A percentile compares a stretch with the other conserved stretches of the same genome.
Evolutionary conservation across 2,797 vertebrate genomes (phyloP).

Genomic region (Silurus aristotelis): DNA sequence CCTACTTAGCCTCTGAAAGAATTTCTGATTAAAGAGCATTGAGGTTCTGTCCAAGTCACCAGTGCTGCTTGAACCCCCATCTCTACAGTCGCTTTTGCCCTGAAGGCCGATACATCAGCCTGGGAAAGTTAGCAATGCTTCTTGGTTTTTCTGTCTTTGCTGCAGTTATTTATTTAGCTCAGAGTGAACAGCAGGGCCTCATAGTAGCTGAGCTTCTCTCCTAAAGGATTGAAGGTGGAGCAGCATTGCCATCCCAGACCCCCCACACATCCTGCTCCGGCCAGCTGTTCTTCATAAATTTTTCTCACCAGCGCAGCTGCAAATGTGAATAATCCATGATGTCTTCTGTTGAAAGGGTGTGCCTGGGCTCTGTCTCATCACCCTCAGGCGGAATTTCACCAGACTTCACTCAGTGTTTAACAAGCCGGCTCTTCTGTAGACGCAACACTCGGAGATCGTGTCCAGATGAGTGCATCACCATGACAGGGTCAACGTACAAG

Average conservation of each 20-base stretch:
- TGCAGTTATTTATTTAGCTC: constrained; percentile 40
- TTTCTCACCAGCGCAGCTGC: constrained; percentile 73
- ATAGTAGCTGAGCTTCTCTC: constrained; percentile 32
- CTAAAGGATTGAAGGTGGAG: constrained; percentile 42
- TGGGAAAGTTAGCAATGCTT: constrained; percentile 3
- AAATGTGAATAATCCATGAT: constrained; percentile 80
- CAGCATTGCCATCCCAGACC: constrained; percentile 37
- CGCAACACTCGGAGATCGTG: constrained; percentile 50
- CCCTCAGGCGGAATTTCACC: constrained; percentile 55
- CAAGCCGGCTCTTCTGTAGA: constrained; percentile 48
- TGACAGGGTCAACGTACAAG: constrained; percentile 59
- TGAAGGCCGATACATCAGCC: constrained; percentile 7
- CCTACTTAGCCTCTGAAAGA: constrained; percentile 3
- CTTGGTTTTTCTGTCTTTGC: constrained; percentile 9
- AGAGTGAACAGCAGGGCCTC: constrained; percentile 36
- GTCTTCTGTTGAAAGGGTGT: constrained; percentile 65
- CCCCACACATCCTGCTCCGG: constrained; percentile 55
- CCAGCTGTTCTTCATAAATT: constrained; percentile 80
- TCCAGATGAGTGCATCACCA: constrained; percentile 57
- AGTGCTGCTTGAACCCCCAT: not conserved
- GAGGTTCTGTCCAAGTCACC: constrained; percentile 22
- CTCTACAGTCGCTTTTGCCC: constrained; percentile 4
- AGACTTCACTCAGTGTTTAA: constrained; percentile 55
- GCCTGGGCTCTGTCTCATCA: constrained; percentile 61
- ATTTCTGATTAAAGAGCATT: constrained; percentile 9